phyloP scores from a whole-genome alignment of 1,140 invertebrate species.

The Musca domestica region DNA sequence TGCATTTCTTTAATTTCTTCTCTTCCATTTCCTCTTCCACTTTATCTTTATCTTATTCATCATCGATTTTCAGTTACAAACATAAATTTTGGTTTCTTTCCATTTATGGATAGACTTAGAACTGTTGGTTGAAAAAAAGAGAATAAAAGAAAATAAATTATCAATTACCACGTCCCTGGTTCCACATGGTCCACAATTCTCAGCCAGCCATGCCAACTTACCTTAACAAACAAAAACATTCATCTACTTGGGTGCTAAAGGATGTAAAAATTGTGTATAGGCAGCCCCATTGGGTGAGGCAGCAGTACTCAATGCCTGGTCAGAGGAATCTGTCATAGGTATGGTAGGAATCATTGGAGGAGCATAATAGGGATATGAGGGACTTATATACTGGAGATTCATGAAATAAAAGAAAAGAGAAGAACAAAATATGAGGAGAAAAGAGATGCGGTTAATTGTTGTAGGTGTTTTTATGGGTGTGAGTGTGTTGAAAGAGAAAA shows the following conservation, averaged over 20 bases:
- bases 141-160: neutral
- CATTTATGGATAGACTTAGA: too few relatives aligned
- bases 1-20: too few relatives aligned
- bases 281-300: slow-evolving; percentile 77
- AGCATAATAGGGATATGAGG: slow-evolving; percentile 74
- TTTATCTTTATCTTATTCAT: too few relatives aligned
- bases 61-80: too few relatives aligned
- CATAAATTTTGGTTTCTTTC: too few relatives aligned
- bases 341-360: slow-evolving; percentile 76
- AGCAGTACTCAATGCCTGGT: slow-evolving; percentile 75
- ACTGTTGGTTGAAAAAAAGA: neutral
- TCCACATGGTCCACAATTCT: too few relatives aligned
- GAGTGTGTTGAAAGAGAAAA: neutral
- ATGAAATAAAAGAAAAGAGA: slow-evolving; percentile 33
- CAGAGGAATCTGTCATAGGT: slow-evolving; percentile 70
- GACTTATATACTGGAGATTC: slow-evolving; percentile 67
- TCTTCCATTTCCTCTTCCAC: too few relatives aligned
- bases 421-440: neutral
- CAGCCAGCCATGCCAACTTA: neutral
- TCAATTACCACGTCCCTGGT: neutral
- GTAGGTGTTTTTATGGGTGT: neutral
- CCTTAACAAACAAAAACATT: slow-evolving; percentile 11
- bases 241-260: slow-evolving; percentile 53
- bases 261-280: slow-evolving; percentile 68
- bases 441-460: neutral